phyloP scores from a whole-genome alignment of 2,888 invertebrate species.

The Dryobotodes eremita region DNA sequence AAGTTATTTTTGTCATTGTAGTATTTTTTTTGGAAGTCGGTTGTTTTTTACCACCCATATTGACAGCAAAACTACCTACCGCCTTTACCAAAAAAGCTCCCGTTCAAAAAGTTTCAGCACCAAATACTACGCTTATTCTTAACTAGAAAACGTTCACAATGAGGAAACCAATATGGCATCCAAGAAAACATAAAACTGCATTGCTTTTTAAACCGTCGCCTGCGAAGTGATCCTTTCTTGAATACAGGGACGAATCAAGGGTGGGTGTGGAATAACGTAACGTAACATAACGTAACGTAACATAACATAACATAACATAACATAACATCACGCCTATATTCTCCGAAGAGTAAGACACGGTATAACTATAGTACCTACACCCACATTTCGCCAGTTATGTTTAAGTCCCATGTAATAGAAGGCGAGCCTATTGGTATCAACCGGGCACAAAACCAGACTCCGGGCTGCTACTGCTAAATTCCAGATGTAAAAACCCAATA shows the following conservation, averaged over 20 bases:
- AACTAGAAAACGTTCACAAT: conserved; percentile 37
- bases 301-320: not conserved
- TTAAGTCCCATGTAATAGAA: not conserved
- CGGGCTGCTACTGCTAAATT: not conserved
- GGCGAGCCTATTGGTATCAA: not conserved
- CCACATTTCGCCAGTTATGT: not conserved
- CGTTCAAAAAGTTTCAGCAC: not conserved
- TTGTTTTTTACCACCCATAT: not conserved
- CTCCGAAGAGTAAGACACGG: not conserved
- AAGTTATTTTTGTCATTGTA: too few relatives aligned
- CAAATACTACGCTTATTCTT: conserved; percentile 20
- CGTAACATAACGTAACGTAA: too few relatives aligned
- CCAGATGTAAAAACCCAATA: not conserved
- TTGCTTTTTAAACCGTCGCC: conserved; percentile 66
- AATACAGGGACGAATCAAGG: conserved; percentile 47
- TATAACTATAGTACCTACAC: too few relatives aligned
- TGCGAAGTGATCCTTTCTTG: conserved; percentile 48
- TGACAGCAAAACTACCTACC: not conserved
- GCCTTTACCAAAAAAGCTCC: not conserved
- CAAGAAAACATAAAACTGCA: conserved; percentile 66
- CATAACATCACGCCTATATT: not conserved
- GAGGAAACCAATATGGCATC: conserved; percentile 52
- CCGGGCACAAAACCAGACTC: not conserved
- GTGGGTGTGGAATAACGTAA: not conserved
- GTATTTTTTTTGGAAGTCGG: too few relatives aligned